phyloP scores from a whole-genome alignment of 1,140 invertebrate genomes.

The Hormaphis cornu region DNA sequence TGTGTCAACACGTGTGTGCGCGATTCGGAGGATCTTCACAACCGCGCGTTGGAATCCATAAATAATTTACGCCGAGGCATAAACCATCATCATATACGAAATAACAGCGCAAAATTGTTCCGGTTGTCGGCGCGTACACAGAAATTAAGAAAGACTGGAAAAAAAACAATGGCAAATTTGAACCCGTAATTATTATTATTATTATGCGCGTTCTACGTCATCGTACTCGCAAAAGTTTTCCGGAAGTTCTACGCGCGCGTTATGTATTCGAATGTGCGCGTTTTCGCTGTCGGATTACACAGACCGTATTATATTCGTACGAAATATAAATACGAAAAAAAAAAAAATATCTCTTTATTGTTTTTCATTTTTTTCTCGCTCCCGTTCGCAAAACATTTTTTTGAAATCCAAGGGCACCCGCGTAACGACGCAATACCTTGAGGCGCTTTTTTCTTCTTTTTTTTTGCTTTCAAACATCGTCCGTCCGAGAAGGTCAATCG shows the following conservation, averaged over 20 bases:
- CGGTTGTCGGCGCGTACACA: neutral
- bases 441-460: neutral
- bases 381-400: neutral
- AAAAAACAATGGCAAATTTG: slow-evolving; percentile 21
- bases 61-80: neutral
- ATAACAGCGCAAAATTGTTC: slow-evolving; percentile 17
- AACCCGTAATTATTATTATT: slow-evolving; percentile 8
- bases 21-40: too few relatives aligned
- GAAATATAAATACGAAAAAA: neutral
- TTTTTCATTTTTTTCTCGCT: neutral
- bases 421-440: slow-evolving; percentile 12
- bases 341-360: too few relatives aligned
- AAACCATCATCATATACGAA: too few relatives aligned
- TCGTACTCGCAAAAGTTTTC: neutral
- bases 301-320: neutral
- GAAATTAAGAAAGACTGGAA: neutral
- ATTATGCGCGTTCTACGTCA: slow-evolving; percentile 1
- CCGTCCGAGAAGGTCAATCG: slow-evolving; percentile 9
- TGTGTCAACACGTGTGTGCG: too few relatives aligned
- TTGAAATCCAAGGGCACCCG: slow-evolving; percentile 15
- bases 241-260: neutral
- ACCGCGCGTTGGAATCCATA: neutral
- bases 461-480: neutral
- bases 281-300: neutral
- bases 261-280: too few relatives aligned